These are phyloP conservation scores for Cephus rjabovi DNA, from an alignment of 2,888 invertebrate species.

Conservation along the genomic window DNA sequence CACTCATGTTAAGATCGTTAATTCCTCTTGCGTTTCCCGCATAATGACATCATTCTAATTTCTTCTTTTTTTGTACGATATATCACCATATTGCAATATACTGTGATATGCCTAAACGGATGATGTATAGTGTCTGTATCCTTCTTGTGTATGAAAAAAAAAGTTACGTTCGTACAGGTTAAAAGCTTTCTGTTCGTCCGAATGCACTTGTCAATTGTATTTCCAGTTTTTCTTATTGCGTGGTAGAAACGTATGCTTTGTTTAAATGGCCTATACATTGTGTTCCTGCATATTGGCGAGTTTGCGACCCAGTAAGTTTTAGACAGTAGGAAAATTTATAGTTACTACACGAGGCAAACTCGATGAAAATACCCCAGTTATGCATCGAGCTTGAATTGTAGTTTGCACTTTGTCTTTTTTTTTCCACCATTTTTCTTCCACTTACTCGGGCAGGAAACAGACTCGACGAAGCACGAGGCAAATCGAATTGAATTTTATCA, in stretches of 20 bases:
- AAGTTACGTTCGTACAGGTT: neutral
- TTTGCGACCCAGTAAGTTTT: neutral
- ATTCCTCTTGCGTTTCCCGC: neutral
- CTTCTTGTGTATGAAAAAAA: neutral
- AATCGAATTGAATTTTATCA: neutral
- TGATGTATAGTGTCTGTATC: neutral
- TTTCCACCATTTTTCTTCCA: neutral
- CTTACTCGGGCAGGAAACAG: neutral
- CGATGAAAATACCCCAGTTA: neutral
- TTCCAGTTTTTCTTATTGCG: neutral
- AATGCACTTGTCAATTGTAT: neutral
- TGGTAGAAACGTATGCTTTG: neutral
- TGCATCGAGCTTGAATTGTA: neutral
- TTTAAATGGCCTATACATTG: neutral
- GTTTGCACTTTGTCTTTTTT: neutral
- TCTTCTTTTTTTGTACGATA: neutral
- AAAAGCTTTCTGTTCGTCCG: neutral
- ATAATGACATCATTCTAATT: neutral
- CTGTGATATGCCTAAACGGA: neutral
- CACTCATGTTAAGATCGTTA: constrained; percentile 8
- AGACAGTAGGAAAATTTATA: neutral
- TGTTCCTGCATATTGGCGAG: neutral
- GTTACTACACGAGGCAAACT: neutral
- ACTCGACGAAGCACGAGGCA: neutral
- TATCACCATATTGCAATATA: neutral